phyloP scores from a whole-genome alignment of 2,113 vertebrate genomes.

The Bettongia penicillata region DNA sequence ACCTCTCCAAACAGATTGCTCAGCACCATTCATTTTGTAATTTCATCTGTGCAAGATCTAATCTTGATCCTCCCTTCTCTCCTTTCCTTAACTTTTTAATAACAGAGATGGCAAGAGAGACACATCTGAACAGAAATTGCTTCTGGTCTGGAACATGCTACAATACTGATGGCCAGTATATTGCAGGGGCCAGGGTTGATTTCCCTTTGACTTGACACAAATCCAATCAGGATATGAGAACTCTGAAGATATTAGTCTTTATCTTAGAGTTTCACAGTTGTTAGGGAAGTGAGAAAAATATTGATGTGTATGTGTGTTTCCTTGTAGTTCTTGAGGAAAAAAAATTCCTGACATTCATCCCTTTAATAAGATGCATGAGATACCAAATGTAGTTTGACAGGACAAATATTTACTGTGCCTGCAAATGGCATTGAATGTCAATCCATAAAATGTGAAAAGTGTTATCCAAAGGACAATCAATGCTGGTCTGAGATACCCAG shows the following conservation, averaged over 20 bases:
- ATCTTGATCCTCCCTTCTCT: slow-evolving; percentile 38
- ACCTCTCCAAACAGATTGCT: slow-evolving; percentile 26
- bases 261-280: slow-evolving; percentile 21
- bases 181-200: not conserved
- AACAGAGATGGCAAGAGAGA: slow-evolving; percentile 41
- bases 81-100: slow-evolving; percentile 54
- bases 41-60: slow-evolving; percentile 51
- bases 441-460: not conserved
- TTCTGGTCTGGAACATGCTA: slow-evolving; percentile 31
- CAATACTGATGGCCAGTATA: not conserved
- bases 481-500: not conserved
- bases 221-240: slow-evolving; percentile 48
- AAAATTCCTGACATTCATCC: slow-evolving; percentile 35
- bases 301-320: not conserved
- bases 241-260: slow-evolving; percentile 34
- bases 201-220: slow-evolving; percentile 42
- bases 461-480: slow-evolving; percentile 34
- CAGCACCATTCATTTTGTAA: slow-evolving; percentile 24
- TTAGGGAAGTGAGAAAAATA: slow-evolving; percentile 29
- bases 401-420: slow-evolving; percentile 65
- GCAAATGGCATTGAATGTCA: slow-evolving; percentile 23
- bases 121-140: slow-evolving; percentile 46
- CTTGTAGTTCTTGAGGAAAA: slow-evolving; percentile 7
- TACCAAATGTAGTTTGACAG: slow-evolving; percentile 58
- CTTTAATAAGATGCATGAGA: slow-evolving; percentile 62